Percentiles rank a stretch among this genome's conserved stretches.
Evolutionary conservation across 2,113 vertebrate species (phyloP).

Genomic region (Cyanistes caeruleus): DNA sequence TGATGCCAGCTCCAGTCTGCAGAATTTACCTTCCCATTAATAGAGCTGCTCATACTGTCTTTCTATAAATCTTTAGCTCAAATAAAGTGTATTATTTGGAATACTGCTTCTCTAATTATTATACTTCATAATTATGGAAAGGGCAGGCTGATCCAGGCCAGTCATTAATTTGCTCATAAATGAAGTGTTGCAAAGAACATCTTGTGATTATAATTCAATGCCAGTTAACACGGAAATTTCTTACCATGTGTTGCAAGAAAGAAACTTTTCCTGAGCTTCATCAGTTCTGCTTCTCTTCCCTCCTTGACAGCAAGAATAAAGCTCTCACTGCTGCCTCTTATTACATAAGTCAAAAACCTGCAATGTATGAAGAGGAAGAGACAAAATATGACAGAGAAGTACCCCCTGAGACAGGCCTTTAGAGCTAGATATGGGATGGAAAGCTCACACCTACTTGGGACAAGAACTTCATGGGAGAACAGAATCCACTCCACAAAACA

Average conservation of each 20-base stretch:
- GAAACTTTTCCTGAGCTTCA: neutral
- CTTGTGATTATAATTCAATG: conserved; percentile 18
- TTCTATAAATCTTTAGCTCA: neutral
- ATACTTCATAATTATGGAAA: neutral
- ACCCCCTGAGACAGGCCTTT: neutral
- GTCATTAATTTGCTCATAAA: conserved; percentile 32
- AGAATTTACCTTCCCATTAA: neutral
- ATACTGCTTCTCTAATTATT: conserved; percentile 33
- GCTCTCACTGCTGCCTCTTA: neutral
- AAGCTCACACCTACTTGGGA: neutral
- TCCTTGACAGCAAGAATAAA: neutral
- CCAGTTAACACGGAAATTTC: conserved; percentile 22
- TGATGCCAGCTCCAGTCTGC: neutral
- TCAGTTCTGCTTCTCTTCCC: neutral
- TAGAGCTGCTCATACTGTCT: neutral
- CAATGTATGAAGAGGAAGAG: neutral
- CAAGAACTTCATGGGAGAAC: neutral
- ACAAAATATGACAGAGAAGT: neutral
- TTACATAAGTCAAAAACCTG: neutral
- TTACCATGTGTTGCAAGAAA: neutral
- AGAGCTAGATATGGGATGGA: neutral
- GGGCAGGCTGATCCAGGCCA: conserved; percentile 9
- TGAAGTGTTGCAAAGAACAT: conserved; percentile 36
- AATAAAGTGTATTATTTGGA: conserved; percentile 34
- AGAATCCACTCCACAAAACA: neutral